Conservation (phyloP, 2,888 invertebrate genomes). For the Polydrusus pterygomalis region DNA sequence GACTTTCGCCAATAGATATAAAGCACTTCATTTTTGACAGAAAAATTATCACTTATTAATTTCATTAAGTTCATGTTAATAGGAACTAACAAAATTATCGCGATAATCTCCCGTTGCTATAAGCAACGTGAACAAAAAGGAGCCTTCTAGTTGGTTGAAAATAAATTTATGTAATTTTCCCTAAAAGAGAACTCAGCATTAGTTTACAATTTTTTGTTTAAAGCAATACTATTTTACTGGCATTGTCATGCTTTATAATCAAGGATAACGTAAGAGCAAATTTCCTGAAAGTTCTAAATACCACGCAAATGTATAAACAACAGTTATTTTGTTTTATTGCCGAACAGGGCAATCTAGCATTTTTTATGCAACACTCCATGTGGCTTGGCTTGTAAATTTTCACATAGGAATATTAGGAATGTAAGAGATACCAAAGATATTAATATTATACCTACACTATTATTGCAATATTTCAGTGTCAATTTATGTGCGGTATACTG, state of each 20-base stretch:
- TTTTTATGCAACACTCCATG: conserved; percentile 14
- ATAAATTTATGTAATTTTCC: too few relatives aligned
- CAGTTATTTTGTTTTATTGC: conserved; percentile 17
- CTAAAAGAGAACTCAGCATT: too few relatives aligned
- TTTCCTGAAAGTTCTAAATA: background rate
- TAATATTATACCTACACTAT: conserved; percentile 45
- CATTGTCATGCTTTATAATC: background rate
- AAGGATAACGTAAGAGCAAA: background rate
- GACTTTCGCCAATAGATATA: too few relatives aligned
- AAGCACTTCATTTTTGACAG: too few relatives aligned
- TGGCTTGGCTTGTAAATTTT: conserved; percentile 22
- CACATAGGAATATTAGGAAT: conserved; percentile 42
- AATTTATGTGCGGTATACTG: conserved; percentile 43
- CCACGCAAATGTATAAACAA: background rate
- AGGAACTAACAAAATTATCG: too few relatives aligned
- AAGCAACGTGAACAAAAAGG: too few relatives aligned
- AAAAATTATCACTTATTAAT: too few relatives aligned
- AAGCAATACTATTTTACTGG: too few relatives aligned
- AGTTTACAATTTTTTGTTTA: too few relatives aligned
- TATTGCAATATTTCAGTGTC: conserved; percentile 46
- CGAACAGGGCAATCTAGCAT: conserved; percentile 20
- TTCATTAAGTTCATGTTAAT: too few relatives aligned
- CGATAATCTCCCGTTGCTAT: too few relatives aligned
- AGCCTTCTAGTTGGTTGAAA: too few relatives aligned
- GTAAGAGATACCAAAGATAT: conserved; percentile 46